phyloP scores from a whole-genome alignment of 2,113 vertebrate species.

The Pica pica region DNA sequence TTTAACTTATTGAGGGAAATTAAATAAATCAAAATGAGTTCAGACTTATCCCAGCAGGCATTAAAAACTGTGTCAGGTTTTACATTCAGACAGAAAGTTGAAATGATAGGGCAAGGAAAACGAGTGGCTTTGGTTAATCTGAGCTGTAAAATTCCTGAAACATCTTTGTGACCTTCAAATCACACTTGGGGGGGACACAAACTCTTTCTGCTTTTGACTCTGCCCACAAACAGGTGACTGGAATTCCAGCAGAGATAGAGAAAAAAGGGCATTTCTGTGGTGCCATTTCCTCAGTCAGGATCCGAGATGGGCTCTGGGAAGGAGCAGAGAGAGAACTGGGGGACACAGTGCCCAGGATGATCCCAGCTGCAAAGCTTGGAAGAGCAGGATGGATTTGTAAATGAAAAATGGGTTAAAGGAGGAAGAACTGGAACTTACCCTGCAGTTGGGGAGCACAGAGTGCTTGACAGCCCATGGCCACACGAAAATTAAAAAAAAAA shows the following conservation, averaged over 20 bases:
- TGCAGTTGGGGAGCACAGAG: background rate
- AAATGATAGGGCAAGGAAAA: background rate
- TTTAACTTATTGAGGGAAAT: background rate
- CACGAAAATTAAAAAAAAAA: too few species aligned
- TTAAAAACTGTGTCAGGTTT: background rate
- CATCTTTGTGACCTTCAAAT: background rate
- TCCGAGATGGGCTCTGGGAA: background rate
- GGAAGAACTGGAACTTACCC: background rate
- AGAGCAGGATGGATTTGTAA: background rate
- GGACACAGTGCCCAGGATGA: background rate
- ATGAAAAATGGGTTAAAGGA: background rate
- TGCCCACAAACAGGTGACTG: background rate
- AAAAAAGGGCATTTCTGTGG: background rate
- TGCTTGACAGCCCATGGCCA: fast-evolving
- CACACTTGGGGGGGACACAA: background rate
- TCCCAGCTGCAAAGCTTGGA: background rate
- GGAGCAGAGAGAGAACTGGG: background rate
- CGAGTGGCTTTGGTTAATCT: background rate
- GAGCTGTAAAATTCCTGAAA: background rate
- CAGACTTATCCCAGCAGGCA: background rate
- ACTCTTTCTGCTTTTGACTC: background rate
- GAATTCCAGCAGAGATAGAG: background rate
- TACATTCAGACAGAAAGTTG: background rate
- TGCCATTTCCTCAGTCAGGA: background rate
- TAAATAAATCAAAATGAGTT: background rate